A percentile compares a stretch with the other conserved stretches of the same genome.
phyloP scores from a whole-genome alignment of 1,140 invertebrate genomes.

The Drosophila ficusphila region DNA sequence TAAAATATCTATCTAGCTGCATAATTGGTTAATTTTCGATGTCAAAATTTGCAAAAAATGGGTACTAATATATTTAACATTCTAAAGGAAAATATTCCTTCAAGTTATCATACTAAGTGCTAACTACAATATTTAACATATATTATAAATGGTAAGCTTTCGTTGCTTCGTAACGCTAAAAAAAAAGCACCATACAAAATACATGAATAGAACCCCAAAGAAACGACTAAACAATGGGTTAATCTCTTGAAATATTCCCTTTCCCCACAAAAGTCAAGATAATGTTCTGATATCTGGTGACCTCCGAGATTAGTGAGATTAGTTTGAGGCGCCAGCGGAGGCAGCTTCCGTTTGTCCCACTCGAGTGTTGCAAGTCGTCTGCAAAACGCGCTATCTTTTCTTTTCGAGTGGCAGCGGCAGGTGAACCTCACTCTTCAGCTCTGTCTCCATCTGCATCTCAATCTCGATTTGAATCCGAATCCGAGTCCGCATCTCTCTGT shows the following conservation, averaged over 20 bases:
- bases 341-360: slow-evolving; percentile 37
- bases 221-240: background rate
- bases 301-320: slow-evolving; percentile 35
- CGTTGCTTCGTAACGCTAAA: too few relatives aligned
- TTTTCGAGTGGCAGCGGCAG: background rate
- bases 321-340: slow-evolving; percentile 38
- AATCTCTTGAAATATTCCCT: background rate
- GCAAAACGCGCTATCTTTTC: background rate
- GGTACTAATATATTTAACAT: too few relatives aligned
- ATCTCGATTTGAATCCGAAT: background rate
- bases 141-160: too few relatives aligned
- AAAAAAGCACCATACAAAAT: too few relatives aligned
- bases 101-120: too few relatives aligned
- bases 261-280: slow-evolving; percentile 4
- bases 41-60: too few relatives aligned
- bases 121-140: too few relatives aligned
- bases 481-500: background rate
- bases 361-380: slow-evolving; percentile 37
- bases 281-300: slow-evolving; percentile 23
- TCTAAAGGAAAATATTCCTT: too few relatives aligned
- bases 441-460: background rate
- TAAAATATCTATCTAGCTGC: too few relatives aligned
- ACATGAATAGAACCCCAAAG: background rate
- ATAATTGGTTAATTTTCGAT: too few relatives aligned
- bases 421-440: background rate